Conservation (phyloP, 2,113 vertebrate species). For the Speoplatyrhinus poulsoni region DNA sequence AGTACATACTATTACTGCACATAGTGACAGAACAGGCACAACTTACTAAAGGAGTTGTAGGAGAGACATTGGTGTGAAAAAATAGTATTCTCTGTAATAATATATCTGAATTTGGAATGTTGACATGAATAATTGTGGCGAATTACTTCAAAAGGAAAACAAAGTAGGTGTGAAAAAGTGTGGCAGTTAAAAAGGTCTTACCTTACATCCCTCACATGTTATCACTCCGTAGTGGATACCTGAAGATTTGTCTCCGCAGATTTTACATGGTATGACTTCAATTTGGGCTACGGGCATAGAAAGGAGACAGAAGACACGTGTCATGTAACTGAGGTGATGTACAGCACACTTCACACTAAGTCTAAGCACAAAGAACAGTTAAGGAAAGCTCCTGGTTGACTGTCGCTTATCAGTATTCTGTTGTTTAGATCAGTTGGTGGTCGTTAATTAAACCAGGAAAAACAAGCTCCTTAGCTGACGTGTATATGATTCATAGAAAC, state of each 20-base stretch:
- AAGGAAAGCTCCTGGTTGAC: constrained; percentile 5
- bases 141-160: no score
- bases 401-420: background rate
- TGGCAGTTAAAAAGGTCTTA: constrained; percentile 58
- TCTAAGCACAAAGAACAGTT: background rate
- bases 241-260: constrained; percentile 99
- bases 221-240: constrained; percentile 99
- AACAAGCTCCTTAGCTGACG: background rate
- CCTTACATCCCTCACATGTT: constrained; percentile 99
- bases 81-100: no score
- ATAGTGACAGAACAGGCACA: background rate
- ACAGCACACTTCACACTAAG: background rate
- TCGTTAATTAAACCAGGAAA: constrained; percentile 40
- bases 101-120: no score
- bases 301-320: constrained; percentile 3
- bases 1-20: constrained; percentile 14
- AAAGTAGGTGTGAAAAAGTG: background rate
- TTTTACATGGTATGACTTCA: constrained; percentile 99
- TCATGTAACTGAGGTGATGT: constrained; percentile 4
- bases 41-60: no score
- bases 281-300: constrained; percentile 91
- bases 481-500: no score
- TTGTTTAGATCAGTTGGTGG: constrained; percentile 21
- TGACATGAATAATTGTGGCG: no score
- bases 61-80: no score